Evolutionary conservation across 92 coral and sea anemone genomes (phyloP), one percentile per base, ranked within the genome.

Genomic region (Bergia puertoricense): DNA sequence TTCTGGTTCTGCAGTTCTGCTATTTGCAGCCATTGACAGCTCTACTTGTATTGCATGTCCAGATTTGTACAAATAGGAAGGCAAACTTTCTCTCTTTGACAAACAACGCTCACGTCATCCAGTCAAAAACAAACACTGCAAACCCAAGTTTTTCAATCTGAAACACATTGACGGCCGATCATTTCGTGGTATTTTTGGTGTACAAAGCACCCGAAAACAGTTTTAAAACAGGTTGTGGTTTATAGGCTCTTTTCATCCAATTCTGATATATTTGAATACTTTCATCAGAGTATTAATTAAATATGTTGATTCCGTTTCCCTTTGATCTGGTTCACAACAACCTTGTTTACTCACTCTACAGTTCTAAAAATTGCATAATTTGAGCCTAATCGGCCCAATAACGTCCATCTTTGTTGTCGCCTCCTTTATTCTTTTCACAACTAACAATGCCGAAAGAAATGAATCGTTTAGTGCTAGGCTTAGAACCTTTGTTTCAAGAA

Each of bases 11-110:
- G 43, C 13, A 39, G 8, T 9, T 38, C 18, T 39, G 43, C 13
- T 20, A 74, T 74, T 43, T 74, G 77, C 43, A 40, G 77, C 77
- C 77, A 74, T 74, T 74, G 77, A 74, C 77, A 74, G 46, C 46
- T 74, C 77, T 13, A 5, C 18, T 39, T 8, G 77, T 74, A 37
- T 39, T 23, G 22, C 14, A 6, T 39, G 37, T 6, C 46, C 43
- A 38, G 20, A 40, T 14, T 30, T 74, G 46, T 14, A 74, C 46
- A 74, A 74, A 74, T 74, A 39, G 22, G 38, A 74, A 72, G 14
- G 59, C 22, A 22, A 74, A 74, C 38, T 5, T 18, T 2, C 38
- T 39, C 42, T 6, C 20, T 43, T 74, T 74, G 42, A 43, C 40
- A 40, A 37, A 37, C 1, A 74, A 44, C 40, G 45, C 77, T 74